A percentile compares a stretch with the other conserved stretches of the same genome.
These are phyloP conservation scores for Crotophaga sulcirostris DNA, from an alignment of 2,113 vertebrate species.

Conservation along the genomic window DNA sequence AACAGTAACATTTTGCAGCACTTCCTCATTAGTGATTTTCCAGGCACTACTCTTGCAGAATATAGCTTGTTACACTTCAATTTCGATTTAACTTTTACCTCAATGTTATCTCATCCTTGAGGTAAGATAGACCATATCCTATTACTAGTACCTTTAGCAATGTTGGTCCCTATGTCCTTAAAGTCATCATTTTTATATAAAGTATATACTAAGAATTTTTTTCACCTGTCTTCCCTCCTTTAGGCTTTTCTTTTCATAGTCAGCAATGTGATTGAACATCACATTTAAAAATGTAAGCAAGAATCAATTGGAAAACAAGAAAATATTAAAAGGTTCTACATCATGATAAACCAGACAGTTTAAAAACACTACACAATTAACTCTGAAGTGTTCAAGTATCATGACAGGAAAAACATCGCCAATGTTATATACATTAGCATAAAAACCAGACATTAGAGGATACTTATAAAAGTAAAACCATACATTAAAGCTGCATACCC, in stretches of 20 bases:
- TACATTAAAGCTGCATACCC: background rate
- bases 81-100: background rate
- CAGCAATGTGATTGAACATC: background rate
- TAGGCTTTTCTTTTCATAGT: background rate
- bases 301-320: background rate
- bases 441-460: background rate
- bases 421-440: background rate
- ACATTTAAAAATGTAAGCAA: background rate
- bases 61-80: background rate
- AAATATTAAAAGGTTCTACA: background rate
- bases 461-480: background rate
- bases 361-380: background rate
- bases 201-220: background rate
- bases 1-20: slow-evolving; percentile 40
- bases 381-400: background rate
- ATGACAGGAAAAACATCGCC: background rate
- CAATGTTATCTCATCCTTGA: background rate
- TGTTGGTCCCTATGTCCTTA: background rate
- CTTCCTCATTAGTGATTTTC: slow-evolving; percentile 27
- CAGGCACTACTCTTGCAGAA: background rate
- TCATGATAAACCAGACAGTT: background rate
- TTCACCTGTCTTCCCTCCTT: background rate
- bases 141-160: background rate
- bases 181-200: background rate
- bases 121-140: background rate